A percentile compares a stretch with the other conserved stretches of the same genome.
Conservation (phyloP, 2,797 vertebrate species). For the Champsocephalus gunnari region DNA sequence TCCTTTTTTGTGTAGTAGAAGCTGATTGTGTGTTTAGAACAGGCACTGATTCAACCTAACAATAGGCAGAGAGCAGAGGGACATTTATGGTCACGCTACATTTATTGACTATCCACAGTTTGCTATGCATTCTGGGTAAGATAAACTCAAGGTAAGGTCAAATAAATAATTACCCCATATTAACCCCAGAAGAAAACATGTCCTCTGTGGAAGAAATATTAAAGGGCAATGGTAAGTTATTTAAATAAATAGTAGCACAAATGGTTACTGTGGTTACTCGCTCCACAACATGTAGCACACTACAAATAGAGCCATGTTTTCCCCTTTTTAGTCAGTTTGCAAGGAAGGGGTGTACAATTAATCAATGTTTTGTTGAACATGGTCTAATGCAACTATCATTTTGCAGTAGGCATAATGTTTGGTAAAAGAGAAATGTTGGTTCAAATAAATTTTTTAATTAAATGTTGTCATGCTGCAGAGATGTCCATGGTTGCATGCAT, state of each 20-base stretch:
- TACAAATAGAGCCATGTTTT: neutral
- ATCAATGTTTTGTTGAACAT: too few relatives aligned
- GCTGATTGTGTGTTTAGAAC: neutral
- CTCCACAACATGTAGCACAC: neutral
- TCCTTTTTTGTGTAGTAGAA: constrained; percentile 16
- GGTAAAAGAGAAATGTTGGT: too few relatives aligned
- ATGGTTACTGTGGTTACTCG: neutral
- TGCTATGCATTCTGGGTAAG: neutral
- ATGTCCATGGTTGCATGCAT: neutral
- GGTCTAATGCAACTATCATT: too few relatives aligned
- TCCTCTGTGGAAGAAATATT: neutral
- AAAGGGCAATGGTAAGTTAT: neutral
- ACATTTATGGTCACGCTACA: neutral
- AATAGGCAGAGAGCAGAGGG: constrained; percentile 7
- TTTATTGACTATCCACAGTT: neutral
- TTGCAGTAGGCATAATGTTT: too few relatives aligned
- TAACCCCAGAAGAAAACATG: neutral
- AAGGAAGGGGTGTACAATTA: neutral
- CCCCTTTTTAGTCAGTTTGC: neutral
- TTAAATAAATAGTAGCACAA: neutral
- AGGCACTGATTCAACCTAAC: constrained; percentile 3
- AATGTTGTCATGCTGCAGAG: too few relatives aligned
- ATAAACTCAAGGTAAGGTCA: neutral
- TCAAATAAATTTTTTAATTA: too few relatives aligned
- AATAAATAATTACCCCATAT: neutral